Base-by-base conservation (phyloP, 2,113 vertebrate species). In the Aegotheles bennettii region DNA sequence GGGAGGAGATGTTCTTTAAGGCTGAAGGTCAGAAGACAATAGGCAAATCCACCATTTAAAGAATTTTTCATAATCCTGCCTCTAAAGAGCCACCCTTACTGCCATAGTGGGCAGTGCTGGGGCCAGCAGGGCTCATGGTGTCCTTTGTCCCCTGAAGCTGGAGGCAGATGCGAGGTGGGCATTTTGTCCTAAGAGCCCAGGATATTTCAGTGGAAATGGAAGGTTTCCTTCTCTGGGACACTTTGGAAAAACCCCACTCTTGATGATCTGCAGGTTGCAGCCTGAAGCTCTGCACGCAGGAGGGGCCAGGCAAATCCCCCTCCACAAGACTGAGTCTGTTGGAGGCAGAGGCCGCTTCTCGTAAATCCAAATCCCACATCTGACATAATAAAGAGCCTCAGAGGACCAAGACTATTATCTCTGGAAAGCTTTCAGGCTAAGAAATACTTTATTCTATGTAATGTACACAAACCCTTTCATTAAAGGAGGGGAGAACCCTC, bases 391-490 rank as follows among this genome's bases (percentile, higher is more conserved):
- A 81, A 96, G 79, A 81, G 81, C 81, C 96, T 96, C 91, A 84
- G 94, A 97, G 91, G 91, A 93, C 84, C 48, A 56, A 84, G 81
- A 81, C 94, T 97, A 87, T 97, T 97, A 96, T 97, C 95, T 97
- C 94, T 94, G 89, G 95, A 96, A 95, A 95, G 95, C 89, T 97
- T 97, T 97, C 79, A 94, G 84, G 61, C 73, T 87, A 92, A 93
- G 93, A 96, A 97, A 97, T 96, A 94, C 78, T 97, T 96, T 90
- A 95, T 90, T 96, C 93, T 80, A 84, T 43, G 92, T 81, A 96
- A 92, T 94, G 88, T 97, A 95, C 92, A 97, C 97, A 97, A 97
- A 96, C 40, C 80, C 96, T 97, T 97, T 97, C 94, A 91, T 86
- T 96, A 94, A 81, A 84, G 51, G 77, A 94, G 70, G 47, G 88